phyloP scores from a whole-genome alignment of 2,797 vertebrate species.

The Sparus aurata region DNA sequence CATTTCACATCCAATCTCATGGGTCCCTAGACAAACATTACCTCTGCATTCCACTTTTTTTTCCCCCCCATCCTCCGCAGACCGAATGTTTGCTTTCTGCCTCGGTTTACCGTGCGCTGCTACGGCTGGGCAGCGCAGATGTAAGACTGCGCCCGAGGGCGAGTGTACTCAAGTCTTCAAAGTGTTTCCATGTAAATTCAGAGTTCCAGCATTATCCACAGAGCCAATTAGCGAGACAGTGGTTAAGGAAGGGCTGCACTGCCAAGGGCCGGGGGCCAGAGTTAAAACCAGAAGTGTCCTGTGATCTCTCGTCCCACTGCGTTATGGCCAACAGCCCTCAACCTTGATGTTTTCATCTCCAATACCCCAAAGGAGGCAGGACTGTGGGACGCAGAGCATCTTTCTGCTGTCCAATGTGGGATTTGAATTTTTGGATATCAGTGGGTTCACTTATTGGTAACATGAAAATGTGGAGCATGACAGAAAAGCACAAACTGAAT shows the following conservation, averaged over 20 bases:
- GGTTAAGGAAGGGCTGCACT: constrained; percentile 38
- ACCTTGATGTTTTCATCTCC: constrained; percentile 38
- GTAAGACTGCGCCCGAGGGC: constrained; percentile 49
- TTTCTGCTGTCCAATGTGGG: constrained; percentile 3
- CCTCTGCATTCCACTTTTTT: constrained; percentile 40
- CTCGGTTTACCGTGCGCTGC: constrained; percentile 28
- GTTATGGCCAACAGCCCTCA: constrained; percentile 33
- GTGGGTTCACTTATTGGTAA: neutral
- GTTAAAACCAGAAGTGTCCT: constrained; percentile 57
- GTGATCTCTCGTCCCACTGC: constrained; percentile 54
- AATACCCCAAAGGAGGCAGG: neutral
- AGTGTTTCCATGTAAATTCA: constrained; percentile 69
- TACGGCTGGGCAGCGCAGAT: constrained; percentile 31
- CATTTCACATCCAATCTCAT: constrained; percentile 56
- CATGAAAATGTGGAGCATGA: constrained; percentile 6
- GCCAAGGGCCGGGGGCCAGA: constrained; percentile 44
- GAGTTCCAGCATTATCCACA: constrained; percentile 55
- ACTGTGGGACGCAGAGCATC: neutral
- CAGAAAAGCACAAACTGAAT: neutral
- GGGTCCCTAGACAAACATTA: constrained; percentile 64
- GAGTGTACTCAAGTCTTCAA: constrained; percentile 63
- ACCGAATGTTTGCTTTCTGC: constrained; percentile 60
- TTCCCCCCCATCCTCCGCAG: constrained; percentile 41
- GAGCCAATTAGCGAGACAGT: constrained; percentile 67
- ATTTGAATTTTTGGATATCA: neutral